A percentile compares a stretch with the other conserved stretches of the same genome.
Conservation (phyloP, 2,797 vertebrate species). For the Tragelaphus eurycerus region DNA sequence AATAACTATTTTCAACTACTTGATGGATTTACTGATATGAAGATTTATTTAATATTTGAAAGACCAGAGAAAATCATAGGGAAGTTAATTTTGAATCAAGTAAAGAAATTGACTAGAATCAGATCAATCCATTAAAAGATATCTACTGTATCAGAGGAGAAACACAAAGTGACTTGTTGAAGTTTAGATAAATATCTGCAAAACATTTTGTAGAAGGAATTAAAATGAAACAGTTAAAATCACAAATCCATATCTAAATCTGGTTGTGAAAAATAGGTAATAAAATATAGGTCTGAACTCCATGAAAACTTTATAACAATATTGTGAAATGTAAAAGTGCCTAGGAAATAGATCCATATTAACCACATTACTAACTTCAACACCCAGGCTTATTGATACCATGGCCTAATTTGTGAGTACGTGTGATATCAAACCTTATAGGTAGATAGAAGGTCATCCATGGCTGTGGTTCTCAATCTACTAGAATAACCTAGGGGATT, state of each 20-base stretch:
- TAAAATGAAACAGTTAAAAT: neutral
- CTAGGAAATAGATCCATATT: neutral
- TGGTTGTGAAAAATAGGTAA: neutral
- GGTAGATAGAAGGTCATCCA: neutral
- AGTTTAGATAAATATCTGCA: neutral
- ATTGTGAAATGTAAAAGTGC: neutral
- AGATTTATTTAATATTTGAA: neutral
- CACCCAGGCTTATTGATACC: accelerated
- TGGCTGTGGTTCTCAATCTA: neutral
- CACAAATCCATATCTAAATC: neutral
- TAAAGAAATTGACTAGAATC: neutral
- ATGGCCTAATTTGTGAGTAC: neutral
- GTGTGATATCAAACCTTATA: neutral
- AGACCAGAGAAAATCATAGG: neutral
- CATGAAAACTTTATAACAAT: neutral
- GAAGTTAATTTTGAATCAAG: neutral
- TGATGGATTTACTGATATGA: neutral
- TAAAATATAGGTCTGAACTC: neutral
- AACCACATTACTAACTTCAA: neutral
- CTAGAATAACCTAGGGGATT: neutral
- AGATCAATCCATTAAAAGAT: neutral
- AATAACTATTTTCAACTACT: neutral
- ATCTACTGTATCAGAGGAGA: neutral
- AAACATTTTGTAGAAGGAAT: neutral
- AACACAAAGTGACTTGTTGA: neutral